phyloP scores from a whole-genome alignment of 2,888 invertebrate genomes.

The Callinectes sapidus region DNA sequence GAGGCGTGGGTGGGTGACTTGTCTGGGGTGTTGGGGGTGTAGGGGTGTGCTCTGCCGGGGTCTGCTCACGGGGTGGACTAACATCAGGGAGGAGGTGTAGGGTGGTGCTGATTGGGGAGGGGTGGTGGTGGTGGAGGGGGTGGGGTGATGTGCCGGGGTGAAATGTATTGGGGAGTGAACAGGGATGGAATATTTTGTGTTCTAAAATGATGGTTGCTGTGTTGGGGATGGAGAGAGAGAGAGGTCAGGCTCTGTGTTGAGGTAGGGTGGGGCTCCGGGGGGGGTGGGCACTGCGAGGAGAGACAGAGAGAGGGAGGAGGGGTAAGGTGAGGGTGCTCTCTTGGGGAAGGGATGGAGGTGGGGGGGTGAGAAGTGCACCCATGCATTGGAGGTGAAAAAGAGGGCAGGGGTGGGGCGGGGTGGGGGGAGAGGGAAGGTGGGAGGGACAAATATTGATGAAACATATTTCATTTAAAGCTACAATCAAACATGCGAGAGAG shows the following conservation, averaged over 20 bases:
- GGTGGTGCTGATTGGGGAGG: not conserved
- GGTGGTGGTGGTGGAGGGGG: not conserved
- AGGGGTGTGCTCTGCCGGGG: not conserved
- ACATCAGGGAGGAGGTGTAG: not conserved
- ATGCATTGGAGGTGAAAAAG: not conserved
- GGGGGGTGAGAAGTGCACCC: not conserved
- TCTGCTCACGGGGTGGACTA: not conserved
- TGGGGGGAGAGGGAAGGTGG: not conserved
- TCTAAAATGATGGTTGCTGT: not conserved
- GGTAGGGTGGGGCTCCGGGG: no score
- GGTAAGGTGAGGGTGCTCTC: slow-evolving; percentile 36
- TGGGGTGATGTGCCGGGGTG: not conserved
- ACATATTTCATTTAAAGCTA: slow-evolving; percentile 22
- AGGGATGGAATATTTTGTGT: not conserved
- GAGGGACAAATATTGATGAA: slow-evolving; percentile 5
- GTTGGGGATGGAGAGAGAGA: not conserved
- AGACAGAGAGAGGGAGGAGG: not conserved
- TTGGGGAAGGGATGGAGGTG: not conserved
- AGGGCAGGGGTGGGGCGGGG: not conserved
- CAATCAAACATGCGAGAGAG: slow-evolving; percentile 11
- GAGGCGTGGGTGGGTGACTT: not conserved
- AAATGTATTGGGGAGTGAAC: not conserved
- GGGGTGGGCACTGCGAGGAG: not conserved
- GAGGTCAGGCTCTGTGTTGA: not conserved
- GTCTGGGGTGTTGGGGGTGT: not conserved